Evolutionary conservation across 1,140 invertebrate species (phyloP).

Genomic region (Agrypnia vestita): DNA sequence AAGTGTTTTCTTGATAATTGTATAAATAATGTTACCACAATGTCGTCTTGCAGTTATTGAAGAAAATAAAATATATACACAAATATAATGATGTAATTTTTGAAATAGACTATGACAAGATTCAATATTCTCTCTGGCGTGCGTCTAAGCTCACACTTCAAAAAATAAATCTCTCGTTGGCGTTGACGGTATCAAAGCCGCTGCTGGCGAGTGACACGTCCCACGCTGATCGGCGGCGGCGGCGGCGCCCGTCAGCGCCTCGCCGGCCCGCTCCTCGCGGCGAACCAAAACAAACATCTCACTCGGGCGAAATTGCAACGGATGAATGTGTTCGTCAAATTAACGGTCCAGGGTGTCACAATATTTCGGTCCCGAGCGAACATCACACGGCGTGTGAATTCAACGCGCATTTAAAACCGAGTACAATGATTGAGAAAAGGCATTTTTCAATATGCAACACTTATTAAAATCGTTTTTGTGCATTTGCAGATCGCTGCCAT

Average conservation of each 20-base stretch:
- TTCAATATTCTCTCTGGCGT: not conserved
- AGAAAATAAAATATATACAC: not conserved
- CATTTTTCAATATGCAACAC: no score
- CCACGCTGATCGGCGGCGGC: not conserved
- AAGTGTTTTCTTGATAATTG: no score
- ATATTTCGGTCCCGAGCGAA: not conserved
- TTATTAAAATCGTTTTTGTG: no score
- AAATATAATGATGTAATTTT: not conserved
- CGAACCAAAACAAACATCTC: conserved; percentile 36
- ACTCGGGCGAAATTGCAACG: conserved; percentile 36
- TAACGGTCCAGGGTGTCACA: conserved; percentile 28
- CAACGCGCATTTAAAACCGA: no score
- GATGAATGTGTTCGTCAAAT: conserved; percentile 42
- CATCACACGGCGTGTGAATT: not conserved
- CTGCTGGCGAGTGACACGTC: conserved; percentile 12
- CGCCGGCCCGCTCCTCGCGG: not conserved
- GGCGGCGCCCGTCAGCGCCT: not conserved
- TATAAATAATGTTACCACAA: no score
- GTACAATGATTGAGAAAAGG: no score
- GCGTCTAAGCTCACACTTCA: not conserved
- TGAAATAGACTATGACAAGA: not conserved
- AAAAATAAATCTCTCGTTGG: not conserved
- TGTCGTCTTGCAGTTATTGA: no score
- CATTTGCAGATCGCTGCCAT: no score
- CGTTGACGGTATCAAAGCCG: conserved; percentile 20